phyloP scores from a whole-genome alignment of 2,888 invertebrate species.

The Dinocampus coccinellae region DNA sequence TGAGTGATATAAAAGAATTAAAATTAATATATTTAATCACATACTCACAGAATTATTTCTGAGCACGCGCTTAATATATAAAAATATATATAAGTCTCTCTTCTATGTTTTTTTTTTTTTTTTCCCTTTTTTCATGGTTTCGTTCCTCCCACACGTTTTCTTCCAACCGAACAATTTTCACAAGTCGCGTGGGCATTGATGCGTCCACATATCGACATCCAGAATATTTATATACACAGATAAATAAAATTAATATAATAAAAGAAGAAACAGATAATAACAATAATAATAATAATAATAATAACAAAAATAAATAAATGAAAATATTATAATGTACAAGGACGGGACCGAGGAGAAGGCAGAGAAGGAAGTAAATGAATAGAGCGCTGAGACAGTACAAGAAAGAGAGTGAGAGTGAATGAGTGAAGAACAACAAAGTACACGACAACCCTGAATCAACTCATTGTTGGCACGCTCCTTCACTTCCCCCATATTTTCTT shows the following conservation, averaged over 20 bases:
- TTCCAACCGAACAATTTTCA: constrained; percentile 35
- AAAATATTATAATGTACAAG: constrained; percentile 29
- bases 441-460: constrained; percentile 51
- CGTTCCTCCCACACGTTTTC: constrained; percentile 31
- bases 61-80: constrained; percentile 17
- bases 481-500: constrained; percentile 26
- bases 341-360: not conserved
- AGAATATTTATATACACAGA: constrained; percentile 44
- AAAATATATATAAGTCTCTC: no score
- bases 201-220: constrained; percentile 43
- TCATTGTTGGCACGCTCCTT: constrained; percentile 51
- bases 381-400: constrained; percentile 19
- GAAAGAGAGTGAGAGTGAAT: constrained; percentile 1
- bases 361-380: not conserved
- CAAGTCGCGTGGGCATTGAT: constrained; percentile 43
- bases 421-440: no score
- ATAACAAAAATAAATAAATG: constrained; percentile 25
- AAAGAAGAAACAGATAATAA: no score
- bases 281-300: constrained; percentile 21
- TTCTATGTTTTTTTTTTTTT: no score
- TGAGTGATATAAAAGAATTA: not conserved
- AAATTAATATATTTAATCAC: not conserved
- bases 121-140: no score
- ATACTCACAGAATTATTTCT: not conserved
- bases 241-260: no score